phyloP scores from a whole-genome alignment of 2,113 vertebrate species.

The Opisthocomus hoazin region DNA sequence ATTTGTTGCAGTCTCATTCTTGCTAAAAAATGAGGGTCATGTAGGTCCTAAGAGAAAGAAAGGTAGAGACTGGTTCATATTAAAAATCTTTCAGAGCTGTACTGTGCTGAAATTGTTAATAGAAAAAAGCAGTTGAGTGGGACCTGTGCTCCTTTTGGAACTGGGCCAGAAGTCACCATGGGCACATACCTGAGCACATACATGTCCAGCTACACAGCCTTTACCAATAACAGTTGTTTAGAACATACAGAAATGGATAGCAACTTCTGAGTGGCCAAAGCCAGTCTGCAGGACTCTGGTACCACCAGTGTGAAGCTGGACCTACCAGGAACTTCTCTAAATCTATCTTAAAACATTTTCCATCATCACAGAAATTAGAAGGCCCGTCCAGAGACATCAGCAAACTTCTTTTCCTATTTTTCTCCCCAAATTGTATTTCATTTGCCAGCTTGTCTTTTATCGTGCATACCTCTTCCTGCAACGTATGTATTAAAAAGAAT shows the following conservation, averaged over 20 bases:
- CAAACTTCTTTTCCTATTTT: neutral
- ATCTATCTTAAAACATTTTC: neutral
- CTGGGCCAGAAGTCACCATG: neutral
- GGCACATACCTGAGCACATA: neutral
- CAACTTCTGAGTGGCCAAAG: neutral
- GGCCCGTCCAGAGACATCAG: neutral
- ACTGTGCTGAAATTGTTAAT: neutral
- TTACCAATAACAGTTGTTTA: neutral
- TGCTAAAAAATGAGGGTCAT: neutral
- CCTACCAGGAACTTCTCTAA: neutral
- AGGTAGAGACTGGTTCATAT: neutral
- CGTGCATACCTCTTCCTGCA: neutral
- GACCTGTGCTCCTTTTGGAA: neutral
- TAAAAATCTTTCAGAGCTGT: neutral
- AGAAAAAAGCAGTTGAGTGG: neutral
- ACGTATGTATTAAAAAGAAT: neutral
- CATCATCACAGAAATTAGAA: neutral
- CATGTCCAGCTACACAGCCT: rapidly evolving
- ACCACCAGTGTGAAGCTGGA: neutral
- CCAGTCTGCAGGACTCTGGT: neutral
- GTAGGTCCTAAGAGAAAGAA: neutral
- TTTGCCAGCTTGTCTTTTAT: neutral
- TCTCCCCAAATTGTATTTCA: neutral
- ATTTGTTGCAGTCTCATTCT: neutral
- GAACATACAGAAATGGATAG: neutral